Percentiles rank a stretch among this genome's conserved stretches.
Evolutionary conservation across 2,888 invertebrate species (phyloP).

Genomic region (Polymixis lichenea): DNA sequence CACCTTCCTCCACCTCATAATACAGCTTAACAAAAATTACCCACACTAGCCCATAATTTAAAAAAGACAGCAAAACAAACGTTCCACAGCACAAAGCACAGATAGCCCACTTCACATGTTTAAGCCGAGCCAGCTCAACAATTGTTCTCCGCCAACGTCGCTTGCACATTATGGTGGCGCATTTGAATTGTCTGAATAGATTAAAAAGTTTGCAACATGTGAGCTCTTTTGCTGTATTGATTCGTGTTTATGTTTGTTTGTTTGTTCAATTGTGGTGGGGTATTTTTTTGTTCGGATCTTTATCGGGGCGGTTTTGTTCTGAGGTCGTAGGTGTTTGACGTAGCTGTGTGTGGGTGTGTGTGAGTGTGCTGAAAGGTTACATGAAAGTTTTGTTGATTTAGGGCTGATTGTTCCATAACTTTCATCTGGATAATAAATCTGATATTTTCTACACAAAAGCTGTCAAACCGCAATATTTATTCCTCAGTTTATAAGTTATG

Average conservation of each 20-base stretch:
- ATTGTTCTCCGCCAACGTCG: slow-evolving; percentile 76
- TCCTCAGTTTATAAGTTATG: too few species aligned
- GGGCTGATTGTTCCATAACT: too few species aligned
- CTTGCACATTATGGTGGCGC: slow-evolving; percentile 78
- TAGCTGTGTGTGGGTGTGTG: neutral
- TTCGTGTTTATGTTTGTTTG: slow-evolving; percentile 61
- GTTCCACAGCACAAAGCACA: slow-evolving; percentile 61
- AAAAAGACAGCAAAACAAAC: slow-evolving; percentile 57
- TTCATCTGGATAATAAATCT: too few species aligned
- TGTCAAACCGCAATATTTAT: too few species aligned
- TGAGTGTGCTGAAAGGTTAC: neutral
- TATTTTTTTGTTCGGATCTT: slow-evolving; percentile 50
- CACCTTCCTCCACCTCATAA: neutral
- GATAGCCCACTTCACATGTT: slow-evolving; percentile 83
- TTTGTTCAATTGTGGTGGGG: slow-evolving; percentile 53
- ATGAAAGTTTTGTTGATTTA: too few species aligned
- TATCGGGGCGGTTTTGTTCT: slow-evolving; percentile 26
- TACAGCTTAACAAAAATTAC: slow-evolving; percentile 32
- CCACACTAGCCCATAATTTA: slow-evolving; percentile 39
- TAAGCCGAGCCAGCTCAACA: slow-evolving; percentile 77
- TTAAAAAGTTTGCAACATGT: slow-evolving; percentile 77
- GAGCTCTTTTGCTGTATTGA: slow-evolving; percentile 71
- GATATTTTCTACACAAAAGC: too few species aligned
- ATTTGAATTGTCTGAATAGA: slow-evolving; percentile 79
- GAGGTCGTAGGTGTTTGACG: slow-evolving; percentile 17